Percentiles rank a stretch among this genome's conserved stretches.
phyloP scores from a whole-genome alignment of 1,140 invertebrate species.

The Tetraneura akinire region DNA sequence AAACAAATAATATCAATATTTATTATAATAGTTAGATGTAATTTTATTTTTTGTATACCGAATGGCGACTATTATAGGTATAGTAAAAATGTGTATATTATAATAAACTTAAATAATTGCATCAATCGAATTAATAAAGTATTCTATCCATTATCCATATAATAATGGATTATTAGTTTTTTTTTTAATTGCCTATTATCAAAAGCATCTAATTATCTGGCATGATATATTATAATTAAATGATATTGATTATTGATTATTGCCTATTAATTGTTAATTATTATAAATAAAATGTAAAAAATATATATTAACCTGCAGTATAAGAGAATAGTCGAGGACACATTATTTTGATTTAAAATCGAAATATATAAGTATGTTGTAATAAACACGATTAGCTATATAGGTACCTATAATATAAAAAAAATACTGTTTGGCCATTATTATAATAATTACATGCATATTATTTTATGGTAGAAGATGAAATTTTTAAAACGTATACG shows the following conservation, averaged over 20 bases:
- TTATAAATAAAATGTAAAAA: conserved; percentile 23
- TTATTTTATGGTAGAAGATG: conserved; percentile 23
- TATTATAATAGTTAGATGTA: neutral
- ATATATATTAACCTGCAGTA: conserved; percentile 8
- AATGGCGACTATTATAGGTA: neutral
- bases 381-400: conserved; percentile 16
- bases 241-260: neutral
- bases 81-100: no score
- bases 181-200: conserved; percentile 4
- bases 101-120: neutral
- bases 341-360: conserved; percentile 11
- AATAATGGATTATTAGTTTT: neutral
- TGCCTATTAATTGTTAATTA: neutral
- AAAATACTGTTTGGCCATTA: conserved; percentile 11
- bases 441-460: conserved; percentile 18
- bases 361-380: neutral
- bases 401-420: no score
- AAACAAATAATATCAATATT: neutral
- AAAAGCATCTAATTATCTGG: neutral
- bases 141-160: no score
- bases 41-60: neutral
- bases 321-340: conserved; percentile 35
- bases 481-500: neutral
- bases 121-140: no score
- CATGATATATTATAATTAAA: neutral